Conservation (phyloP, 2,797 vertebrate genomes). For the Gouania willdenowi region DNA sequence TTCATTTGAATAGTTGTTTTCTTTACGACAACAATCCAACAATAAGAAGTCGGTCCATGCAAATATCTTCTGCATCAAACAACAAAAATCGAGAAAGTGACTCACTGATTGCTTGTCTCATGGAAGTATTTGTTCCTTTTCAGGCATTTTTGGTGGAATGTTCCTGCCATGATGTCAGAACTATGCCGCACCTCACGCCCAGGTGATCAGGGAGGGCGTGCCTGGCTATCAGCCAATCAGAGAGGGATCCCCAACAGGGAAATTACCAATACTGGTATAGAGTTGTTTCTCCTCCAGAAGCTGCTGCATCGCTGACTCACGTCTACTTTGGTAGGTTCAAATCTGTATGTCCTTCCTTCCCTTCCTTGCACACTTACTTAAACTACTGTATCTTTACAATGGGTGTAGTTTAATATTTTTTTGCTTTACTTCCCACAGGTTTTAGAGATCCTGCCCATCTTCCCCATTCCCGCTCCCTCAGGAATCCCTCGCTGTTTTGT, state of each 20-base stretch:
- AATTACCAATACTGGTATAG: conserved; percentile 38
- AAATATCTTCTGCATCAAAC: no score
- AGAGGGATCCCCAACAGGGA: conserved; percentile 57
- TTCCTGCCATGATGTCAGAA: conserved; percentile 66
- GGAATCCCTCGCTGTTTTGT: conserved; percentile 27
- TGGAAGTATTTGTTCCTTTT: not conserved
- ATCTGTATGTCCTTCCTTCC: no score
- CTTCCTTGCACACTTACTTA: no score
- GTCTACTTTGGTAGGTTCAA: conserved; percentile 35
- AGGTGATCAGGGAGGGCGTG: conserved; percentile 64
- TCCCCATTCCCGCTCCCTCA: conserved; percentile 21
- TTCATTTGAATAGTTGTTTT: not conserved
- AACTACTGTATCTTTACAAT: not conserved
- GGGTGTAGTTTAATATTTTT: no score
- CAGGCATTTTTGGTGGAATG: conserved; percentile 65
- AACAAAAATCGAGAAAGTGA: no score
- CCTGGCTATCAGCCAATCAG: conserved; percentile 58
- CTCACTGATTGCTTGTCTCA: no score
- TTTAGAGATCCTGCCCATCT: conserved; percentile 9
- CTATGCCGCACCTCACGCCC: conserved; percentile 42
- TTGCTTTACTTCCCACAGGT: conserved; percentile 16
- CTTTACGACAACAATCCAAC: conserved; percentile 1
- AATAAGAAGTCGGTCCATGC: no score
- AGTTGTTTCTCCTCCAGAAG: conserved; percentile 32
- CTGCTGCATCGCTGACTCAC: conserved; percentile 65